Evolutionary conservation across 2,888 invertebrate species (phyloP).

Genomic region (Neoaliturus tenellus): DNA sequence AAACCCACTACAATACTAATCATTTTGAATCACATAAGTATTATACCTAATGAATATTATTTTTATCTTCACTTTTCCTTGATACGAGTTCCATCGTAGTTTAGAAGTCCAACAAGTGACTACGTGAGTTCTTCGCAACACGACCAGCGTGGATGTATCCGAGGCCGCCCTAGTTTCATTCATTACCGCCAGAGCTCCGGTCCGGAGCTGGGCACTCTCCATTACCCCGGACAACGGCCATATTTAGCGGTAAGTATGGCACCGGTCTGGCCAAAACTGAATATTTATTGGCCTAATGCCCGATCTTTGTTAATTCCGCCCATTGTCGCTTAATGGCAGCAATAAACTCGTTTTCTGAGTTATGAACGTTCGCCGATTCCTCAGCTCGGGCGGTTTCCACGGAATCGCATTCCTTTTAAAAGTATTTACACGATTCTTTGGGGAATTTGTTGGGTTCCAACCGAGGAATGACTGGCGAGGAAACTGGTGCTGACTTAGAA

Average conservation of each 20-base stretch:
- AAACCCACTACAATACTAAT: no score
- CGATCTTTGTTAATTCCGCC: constrained; percentile 46
- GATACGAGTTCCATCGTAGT: no score
- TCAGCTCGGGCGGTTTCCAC: constrained; percentile 15
- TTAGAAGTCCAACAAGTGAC: no score
- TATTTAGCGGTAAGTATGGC: constrained; percentile 45
- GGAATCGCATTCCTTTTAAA: background rate
- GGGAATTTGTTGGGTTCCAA: background rate
- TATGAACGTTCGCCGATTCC: constrained; percentile 1
- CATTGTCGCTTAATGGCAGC: constrained; percentile 45
- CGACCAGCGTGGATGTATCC: background rate
- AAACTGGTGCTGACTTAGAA: no score
- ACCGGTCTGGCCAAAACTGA: constrained; percentile 48
- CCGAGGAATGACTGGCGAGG: no score
- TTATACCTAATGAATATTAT: no score
- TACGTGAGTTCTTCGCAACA: no score
- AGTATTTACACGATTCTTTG: background rate
- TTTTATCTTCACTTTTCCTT: no score
- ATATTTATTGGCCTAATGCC: constrained; percentile 49
- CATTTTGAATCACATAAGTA: no score
- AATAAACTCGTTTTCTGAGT: constrained; percentile 39
- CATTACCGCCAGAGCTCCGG: background rate
- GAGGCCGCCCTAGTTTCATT: constrained; percentile 40
- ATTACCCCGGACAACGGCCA: constrained; percentile 41
- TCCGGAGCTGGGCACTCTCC: constrained; percentile 29